Evolutionary conservation across 2,113 vertebrate species (phyloP).

Genomic region (Myotis brandtii): DNA sequence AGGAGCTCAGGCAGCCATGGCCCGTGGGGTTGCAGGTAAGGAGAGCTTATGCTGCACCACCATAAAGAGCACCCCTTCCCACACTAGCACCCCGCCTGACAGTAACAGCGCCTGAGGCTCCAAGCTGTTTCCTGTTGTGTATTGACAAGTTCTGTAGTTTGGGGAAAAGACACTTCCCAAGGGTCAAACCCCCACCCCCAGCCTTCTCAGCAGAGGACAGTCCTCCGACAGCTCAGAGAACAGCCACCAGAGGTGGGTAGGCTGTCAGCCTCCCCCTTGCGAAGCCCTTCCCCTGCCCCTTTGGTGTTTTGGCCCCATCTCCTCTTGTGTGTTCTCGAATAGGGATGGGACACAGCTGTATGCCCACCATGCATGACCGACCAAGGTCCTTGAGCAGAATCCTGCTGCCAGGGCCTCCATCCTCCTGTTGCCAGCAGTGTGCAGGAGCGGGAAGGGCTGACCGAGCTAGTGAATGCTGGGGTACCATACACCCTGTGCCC

Average conservation of each 20-base stretch:
- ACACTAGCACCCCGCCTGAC: not conserved
- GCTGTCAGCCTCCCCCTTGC: not conserved
- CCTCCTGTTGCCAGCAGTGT: too few relatives aligned
- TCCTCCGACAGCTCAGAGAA: not conserved
- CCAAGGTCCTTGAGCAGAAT: not conserved
- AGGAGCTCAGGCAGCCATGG: not conserved
- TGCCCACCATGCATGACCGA: not conserved
- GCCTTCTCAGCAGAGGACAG: not conserved
- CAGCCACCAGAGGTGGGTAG: not conserved
- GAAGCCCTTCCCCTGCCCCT: not conserved
- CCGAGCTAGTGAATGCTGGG: rapidly evolving
- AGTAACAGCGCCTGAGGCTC: not conserved
- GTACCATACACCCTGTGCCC: not conserved
- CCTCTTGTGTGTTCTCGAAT: not conserved
- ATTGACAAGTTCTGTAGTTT: not conserved
- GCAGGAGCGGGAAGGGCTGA: not conserved
- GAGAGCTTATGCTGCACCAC: not conserved
- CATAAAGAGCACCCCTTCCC: not conserved
- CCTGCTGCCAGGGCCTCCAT: rapidly evolving
- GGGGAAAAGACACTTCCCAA: not conserved
- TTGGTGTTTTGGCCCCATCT: rapidly evolving
- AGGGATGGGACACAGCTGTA: not conserved
- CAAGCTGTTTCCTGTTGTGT: not conserved
- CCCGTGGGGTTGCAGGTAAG: not conserved
- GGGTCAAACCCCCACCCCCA: not conserved